Percentiles rank a stretch among this genome's conserved stretches.
Evolutionary conservation across 2,797 vertebrate genomes (phyloP).

Genomic region (Galaxias olidus): DNA sequence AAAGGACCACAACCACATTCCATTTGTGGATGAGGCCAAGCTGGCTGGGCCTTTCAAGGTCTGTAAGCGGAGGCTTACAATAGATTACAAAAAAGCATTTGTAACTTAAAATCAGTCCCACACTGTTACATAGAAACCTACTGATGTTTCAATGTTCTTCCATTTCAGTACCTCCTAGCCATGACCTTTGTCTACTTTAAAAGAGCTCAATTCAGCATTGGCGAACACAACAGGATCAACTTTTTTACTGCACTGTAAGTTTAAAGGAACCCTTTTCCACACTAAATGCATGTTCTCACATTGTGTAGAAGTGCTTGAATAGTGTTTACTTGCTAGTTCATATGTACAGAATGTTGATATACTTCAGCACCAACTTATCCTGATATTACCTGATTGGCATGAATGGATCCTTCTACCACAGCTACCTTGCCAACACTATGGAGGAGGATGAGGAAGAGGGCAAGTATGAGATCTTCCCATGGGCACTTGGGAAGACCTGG

Average conservation of each 20-base stretch:
- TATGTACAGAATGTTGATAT: too few species aligned
- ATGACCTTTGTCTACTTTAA: constrained; percentile 99
- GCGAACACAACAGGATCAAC: constrained; percentile 88
- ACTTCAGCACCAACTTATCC: background rate
- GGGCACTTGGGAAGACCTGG: constrained; percentile 93
- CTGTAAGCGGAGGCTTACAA: too few species aligned
- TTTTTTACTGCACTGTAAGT: constrained; percentile 98
- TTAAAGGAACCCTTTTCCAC: background rate
- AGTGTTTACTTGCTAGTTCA: too few species aligned
- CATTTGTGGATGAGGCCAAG: background rate
- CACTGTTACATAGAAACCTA: too few species aligned
- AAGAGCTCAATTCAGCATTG: constrained; percentile 85
- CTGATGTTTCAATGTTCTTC: constrained; percentile 21
- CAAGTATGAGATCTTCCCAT: constrained; percentile 96
- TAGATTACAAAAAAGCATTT: too few species aligned
- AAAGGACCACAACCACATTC: background rate
- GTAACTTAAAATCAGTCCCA: too few species aligned
- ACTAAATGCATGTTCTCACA: background rate
- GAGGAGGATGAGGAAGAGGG: constrained; percentile 95
- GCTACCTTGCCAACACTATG: constrained; percentile 96
- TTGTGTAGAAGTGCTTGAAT: too few species aligned
- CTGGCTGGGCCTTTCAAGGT: too few species aligned
- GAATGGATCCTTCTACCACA: constrained; percentile 46
- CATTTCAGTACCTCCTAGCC: constrained; percentile 92
- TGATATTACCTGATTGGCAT: background rate